phyloP scores from a whole-genome alignment of 2,888 invertebrate species.

The Encarsia formosa region DNA sequence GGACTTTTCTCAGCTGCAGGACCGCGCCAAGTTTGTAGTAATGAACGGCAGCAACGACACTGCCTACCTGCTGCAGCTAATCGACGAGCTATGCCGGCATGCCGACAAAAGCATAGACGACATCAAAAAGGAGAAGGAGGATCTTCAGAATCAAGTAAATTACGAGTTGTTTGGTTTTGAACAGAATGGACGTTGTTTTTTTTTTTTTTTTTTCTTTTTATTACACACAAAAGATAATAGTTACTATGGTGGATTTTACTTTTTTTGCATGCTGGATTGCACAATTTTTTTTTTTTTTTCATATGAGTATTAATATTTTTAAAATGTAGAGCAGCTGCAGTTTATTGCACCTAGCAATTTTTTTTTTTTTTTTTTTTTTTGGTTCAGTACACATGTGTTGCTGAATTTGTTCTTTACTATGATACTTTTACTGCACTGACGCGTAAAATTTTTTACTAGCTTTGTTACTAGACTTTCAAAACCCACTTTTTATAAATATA shows the following conservation, averaged over 20 bases:
- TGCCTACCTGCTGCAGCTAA: slow-evolving; percentile 54
- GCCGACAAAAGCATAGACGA: slow-evolving; percentile 62
- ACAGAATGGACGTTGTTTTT: not conserved
- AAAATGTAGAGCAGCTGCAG: no score
- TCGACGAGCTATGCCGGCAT: slow-evolving; percentile 61
- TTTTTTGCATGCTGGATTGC: slow-evolving; percentile 17
- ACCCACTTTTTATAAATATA: no score
- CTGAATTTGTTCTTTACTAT: no score
- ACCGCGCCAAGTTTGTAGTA: slow-evolving; percentile 51
- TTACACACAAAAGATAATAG: not conserved
- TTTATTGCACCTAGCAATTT: not conserved
- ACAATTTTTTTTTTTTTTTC: no score
- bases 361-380: slow-evolving; percentile 3
- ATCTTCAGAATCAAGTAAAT: slow-evolving; percentile 70
- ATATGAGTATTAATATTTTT: no score
- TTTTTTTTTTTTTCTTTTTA: slow-evolving; percentile 5
- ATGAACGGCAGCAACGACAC: slow-evolving; percentile 51
- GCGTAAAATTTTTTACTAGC: no score
- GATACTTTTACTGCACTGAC: no score
- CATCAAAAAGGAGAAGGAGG: slow-evolving; percentile 64
- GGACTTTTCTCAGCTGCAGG: slow-evolving; percentile 45
- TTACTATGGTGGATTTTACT: slow-evolving; percentile 5
- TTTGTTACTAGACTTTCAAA: no score
- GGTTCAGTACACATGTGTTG: no score
- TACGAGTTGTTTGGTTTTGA: no score